Evolutionary conservation across 2,113 vertebrate species (phyloP).

Genomic region (Carassius carassius): DNA sequence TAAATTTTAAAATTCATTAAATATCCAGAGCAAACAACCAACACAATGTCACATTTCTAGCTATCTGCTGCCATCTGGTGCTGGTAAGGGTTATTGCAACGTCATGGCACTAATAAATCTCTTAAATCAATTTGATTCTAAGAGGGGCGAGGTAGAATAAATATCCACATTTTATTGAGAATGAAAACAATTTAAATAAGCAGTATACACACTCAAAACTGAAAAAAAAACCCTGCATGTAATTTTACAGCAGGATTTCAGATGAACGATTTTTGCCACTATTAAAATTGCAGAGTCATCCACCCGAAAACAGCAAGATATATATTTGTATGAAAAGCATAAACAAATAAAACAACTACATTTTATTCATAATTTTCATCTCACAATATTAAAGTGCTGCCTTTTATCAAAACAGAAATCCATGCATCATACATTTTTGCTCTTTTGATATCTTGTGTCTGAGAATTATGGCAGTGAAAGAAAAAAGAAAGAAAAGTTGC

Average conservation of each 20-base stretch:
- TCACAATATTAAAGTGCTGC: not conserved
- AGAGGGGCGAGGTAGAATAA: not conserved
- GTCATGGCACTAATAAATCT: not conserved
- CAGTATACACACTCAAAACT: not conserved
- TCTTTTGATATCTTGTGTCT: not conserved
- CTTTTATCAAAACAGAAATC: not conserved
- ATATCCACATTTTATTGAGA: not conserved
- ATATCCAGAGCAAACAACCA: not conserved
- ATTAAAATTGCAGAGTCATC: conserved; percentile 95
- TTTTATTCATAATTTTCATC: not conserved
- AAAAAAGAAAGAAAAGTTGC: not conserved
- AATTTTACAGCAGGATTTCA: conserved; percentile 84
- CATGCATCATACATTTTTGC: not conserved
- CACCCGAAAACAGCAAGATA: conserved; percentile 94
- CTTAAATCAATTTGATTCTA: not conserved
- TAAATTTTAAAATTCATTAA: not conserved
- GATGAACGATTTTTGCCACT: conserved; percentile 67
- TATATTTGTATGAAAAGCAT: conserved; percentile 1
- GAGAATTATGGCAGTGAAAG: not conserved
- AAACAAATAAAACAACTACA: not conserved
- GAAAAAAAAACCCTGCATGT: conserved; percentile 23
- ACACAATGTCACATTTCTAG: conserved; percentile 18
- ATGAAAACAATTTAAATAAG: not conserved
- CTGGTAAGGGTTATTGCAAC: not conserved
- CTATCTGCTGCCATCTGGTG: conserved; percentile 68